Evolutionary conservation across 2,888 invertebrate genomes (phyloP).

Genomic region (Drosophila kuntzei): DNA sequence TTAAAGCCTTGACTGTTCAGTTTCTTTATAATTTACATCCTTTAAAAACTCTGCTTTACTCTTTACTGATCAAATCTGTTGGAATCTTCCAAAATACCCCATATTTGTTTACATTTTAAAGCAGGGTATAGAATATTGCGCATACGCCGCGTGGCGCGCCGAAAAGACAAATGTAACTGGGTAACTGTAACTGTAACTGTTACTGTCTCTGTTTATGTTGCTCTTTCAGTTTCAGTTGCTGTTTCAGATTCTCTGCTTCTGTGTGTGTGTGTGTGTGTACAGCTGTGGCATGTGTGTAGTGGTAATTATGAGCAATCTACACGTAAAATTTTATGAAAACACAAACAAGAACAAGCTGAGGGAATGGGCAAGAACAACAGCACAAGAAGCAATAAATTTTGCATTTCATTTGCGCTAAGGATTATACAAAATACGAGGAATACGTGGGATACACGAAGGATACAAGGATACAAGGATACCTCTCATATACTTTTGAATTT

Average conservation of each 20-base stretch:
- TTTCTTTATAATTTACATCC: no score
- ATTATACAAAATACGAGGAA: conserved; percentile 39
- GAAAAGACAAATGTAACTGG: conserved; percentile 61
- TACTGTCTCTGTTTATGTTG: conserved; percentile 37
- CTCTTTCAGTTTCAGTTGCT: conserved; percentile 28
- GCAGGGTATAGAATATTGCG: conserved; percentile 34
- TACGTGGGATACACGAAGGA: conserved; percentile 31
- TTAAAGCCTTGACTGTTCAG: no score
- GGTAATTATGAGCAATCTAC: conserved; percentile 74
- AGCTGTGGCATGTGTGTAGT: conserved; percentile 41
- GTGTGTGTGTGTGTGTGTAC: conserved; percentile 26
- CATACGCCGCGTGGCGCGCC: conserved; percentile 58
- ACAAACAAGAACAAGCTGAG: conserved; percentile 41
- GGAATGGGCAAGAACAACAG: conserved; percentile 17
- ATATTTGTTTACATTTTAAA: neutral
- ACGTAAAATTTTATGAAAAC: conserved; percentile 60
- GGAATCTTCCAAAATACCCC: neutral
- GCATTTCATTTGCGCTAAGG: conserved; percentile 66
- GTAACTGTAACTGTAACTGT: conserved; percentile 46
- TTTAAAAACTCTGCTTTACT: neutral
- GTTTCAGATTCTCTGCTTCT: conserved; percentile 6
- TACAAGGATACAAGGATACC: conserved; percentile 12
- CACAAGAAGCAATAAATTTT: conserved; percentile 61
- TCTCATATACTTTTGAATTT: conserved; percentile 24
- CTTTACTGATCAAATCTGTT: neutral